Percentiles rank a stretch among this genome's conserved stretches.
These are phyloP conservation scores for Atopsyche davidsoni DNA, from an alignment of 1,140 invertebrate species.

Conservation along the genomic window DNA sequence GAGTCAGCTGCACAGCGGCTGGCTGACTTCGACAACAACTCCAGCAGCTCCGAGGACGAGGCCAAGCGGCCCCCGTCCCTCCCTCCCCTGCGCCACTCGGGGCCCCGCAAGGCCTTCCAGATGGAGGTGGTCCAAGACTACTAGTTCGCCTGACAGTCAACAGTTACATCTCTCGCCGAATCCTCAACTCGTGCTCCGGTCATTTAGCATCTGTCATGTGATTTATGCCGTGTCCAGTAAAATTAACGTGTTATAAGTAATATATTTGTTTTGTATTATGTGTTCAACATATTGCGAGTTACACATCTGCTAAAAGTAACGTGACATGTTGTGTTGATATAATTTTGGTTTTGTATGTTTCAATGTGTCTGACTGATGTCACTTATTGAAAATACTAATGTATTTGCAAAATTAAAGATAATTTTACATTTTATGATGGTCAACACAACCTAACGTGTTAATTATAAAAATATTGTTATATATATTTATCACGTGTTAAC, in stretches of 20 bases:
- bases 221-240: too few relatives aligned
- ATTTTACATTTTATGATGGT: too few relatives aligned
- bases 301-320: too few relatives aligned
- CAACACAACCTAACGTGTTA: too few relatives aligned
- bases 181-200: background rate
- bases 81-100: conserved; percentile 2
- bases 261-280: background rate
- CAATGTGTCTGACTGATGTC: too few relatives aligned
- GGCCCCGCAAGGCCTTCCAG: conserved; percentile 20
- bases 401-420: too few relatives aligned
- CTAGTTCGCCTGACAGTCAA: conserved; percentile 3
- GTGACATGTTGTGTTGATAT: too few relatives aligned
- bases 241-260: background rate
- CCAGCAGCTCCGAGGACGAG: conserved; percentile 10
- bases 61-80: background rate
- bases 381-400: too few relatives aligned
- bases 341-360: too few relatives aligned
- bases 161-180: background rate
- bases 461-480: too few relatives aligned
- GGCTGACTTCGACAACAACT: conserved; percentile 23
- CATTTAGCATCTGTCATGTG: background rate
- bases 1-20: conserved; percentile 22
- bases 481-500: too few relatives aligned
- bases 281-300: background rate
- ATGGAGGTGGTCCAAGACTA: conserved; percentile 29